Conservation (phyloP, 1,140 invertebrate species). For the Plutomurus gul region DNA sequence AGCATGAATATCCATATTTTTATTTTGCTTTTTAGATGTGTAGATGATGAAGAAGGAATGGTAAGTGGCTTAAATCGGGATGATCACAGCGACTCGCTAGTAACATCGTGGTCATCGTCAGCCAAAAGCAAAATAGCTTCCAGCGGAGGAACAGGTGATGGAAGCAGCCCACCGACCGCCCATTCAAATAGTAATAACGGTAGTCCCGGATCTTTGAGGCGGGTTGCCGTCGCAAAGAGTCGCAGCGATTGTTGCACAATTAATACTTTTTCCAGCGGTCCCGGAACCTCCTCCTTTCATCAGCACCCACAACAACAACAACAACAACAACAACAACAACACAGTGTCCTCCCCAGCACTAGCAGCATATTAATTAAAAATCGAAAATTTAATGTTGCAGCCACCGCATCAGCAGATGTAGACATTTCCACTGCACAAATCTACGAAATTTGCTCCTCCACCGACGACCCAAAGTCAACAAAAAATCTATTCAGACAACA, state of each 20-base stretch:
- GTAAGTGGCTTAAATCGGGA: constrained; percentile 34
- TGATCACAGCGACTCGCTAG: constrained; percentile 19
- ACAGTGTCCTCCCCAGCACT: background rate
- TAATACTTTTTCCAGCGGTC: background rate
- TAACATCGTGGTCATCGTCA: background rate
- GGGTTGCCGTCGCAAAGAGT: background rate
- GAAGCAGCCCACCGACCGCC: background rate
- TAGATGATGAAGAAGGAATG: constrained; percentile 32
- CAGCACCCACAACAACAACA: too few relatives aligned
- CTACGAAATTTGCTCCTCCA: background rate
- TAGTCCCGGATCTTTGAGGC: background rate
- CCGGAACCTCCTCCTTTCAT: background rate
- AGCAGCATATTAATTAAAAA: background rate
- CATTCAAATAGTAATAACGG: background rate
- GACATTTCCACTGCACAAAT: background rate
- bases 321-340: background rate
- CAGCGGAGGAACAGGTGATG: background rate
- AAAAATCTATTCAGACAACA: background rate
- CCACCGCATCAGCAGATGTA: too few relatives aligned
- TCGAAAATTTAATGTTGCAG: background rate
- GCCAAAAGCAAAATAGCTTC: background rate
- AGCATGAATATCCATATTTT: background rate
- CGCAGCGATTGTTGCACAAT: background rate
- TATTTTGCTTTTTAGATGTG: background rate
- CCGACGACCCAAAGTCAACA: too few relatives aligned